Evolutionary conservation across 2,113 vertebrate genomes (phyloP).

Genomic region (Epinephelus moara): DNA sequence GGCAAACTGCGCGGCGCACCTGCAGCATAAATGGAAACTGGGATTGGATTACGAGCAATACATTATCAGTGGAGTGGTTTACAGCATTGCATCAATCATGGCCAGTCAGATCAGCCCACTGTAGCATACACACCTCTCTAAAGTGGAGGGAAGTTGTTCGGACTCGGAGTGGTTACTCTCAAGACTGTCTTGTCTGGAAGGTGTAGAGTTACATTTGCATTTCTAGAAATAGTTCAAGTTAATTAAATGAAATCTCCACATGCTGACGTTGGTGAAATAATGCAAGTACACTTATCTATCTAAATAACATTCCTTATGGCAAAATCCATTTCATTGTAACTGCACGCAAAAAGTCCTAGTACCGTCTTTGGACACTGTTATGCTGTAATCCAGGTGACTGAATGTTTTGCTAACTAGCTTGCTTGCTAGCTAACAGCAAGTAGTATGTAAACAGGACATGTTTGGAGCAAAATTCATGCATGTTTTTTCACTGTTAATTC

Average conservation of each 20-base stretch:
- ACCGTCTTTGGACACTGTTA: not conserved
- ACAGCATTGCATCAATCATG: slow-evolving; percentile 33
- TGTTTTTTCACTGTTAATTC: not conserved
- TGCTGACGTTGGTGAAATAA: not conserved
- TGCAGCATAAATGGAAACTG: slow-evolving; percentile 33
- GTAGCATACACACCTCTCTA: not conserved
- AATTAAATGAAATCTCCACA: not conserved
- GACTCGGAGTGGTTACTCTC: too few relatives aligned
- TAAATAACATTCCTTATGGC: not conserved
- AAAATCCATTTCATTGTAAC: not conserved
- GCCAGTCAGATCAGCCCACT: not conserved
- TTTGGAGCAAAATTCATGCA: not conserved
- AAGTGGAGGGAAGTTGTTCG: not conserved
- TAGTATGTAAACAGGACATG: not conserved
- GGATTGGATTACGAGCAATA: slow-evolving; percentile 39
- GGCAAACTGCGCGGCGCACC: slow-evolving; percentile 28
- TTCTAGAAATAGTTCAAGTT: not conserved
- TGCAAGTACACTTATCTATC: not conserved
- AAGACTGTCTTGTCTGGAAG: not conserved
- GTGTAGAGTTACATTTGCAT: not conserved
- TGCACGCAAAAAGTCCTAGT: not conserved
- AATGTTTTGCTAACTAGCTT: not conserved
- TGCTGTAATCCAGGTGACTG: not conserved
- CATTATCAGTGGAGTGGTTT: slow-evolving; percentile 21
- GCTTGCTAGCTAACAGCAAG: not conserved